A percentile compares a stretch with the other conserved stretches of the same genome.
Conservation (phyloP, 2,113 vertebrate genomes). For the Tonatia bakeri region DNA sequence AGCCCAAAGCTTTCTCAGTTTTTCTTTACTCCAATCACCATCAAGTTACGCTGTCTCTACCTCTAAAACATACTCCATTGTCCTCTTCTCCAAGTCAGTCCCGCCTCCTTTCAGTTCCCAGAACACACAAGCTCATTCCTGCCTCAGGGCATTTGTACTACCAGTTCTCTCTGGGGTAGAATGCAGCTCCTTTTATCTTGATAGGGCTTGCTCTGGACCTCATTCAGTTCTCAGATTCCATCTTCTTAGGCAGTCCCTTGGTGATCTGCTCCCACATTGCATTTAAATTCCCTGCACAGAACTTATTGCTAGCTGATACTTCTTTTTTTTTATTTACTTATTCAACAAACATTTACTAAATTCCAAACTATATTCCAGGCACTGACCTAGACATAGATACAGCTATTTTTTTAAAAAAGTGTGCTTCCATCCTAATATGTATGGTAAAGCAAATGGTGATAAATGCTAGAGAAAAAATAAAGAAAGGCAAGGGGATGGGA, state of each 20-base stretch:
- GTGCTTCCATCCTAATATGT: not conserved
- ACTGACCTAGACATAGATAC: not conserved
- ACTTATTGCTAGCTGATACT: not conserved
- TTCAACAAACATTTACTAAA: conserved; percentile 5
- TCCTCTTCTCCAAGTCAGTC: not conserved
- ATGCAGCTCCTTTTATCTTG: not conserved
- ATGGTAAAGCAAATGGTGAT: not conserved
- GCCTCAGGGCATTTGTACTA: not conserved
- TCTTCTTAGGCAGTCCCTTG: not conserved
- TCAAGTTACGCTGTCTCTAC: not conserved
- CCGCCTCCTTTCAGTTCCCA: not conserved
- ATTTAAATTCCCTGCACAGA: not conserved
- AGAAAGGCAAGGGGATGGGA: not conserved
- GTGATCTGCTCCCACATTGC: not conserved
- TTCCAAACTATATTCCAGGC: not conserved
- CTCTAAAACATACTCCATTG: not conserved
- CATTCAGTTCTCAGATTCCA: not conserved
- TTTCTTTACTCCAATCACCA: not conserved
- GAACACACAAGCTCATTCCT: not conserved
- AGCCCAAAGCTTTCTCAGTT: not conserved
- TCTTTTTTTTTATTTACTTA: conserved; percentile 7
- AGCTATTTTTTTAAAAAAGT: not conserved
- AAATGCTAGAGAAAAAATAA: not conserved
- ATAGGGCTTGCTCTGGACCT: not conserved
- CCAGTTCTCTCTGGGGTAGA: not conserved